A percentile compares a stretch with the other conserved stretches of the same genome.
These are phyloP conservation scores for Andrena fulva DNA, from an alignment of 2,888 invertebrate species.

Conservation along the genomic window DNA sequence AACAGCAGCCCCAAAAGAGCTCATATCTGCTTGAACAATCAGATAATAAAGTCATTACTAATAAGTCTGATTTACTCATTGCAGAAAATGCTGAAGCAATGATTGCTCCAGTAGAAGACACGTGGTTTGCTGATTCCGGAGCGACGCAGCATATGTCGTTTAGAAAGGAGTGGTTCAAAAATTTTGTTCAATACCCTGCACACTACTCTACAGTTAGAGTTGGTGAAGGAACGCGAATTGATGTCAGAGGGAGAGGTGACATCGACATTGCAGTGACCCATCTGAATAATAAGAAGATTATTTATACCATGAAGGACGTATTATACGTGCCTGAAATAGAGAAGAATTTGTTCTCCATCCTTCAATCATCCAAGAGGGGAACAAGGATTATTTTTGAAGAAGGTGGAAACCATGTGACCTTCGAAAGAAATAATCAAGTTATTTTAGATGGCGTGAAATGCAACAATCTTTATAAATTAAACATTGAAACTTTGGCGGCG, in stretches of 20 bases:
- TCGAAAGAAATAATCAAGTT: too few relatives aligned
- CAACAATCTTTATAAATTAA: neutral
- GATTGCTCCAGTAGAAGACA: too few relatives aligned
- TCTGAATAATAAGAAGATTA: neutral
- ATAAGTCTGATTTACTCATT: too few relatives aligned
- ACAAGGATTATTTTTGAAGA: neutral
- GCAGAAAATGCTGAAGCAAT: too few relatives aligned
- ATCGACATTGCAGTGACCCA: neutral
- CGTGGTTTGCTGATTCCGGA: slow-evolving; percentile 7
- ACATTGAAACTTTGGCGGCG: neutral
- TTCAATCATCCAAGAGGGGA: neutral
- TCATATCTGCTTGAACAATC: too few relatives aligned
- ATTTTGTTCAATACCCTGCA: too few relatives aligned
- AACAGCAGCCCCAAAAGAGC: neutral
- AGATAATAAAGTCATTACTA: too few relatives aligned
- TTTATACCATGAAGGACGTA: neutral
- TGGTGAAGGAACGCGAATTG: neutral
- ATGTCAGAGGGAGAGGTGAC: neutral
- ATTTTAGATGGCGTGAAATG: neutral
- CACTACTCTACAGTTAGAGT: neutral
- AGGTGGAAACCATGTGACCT: neutral
- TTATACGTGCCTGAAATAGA: neutral
- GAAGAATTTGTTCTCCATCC: neutral
- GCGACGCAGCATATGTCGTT: neutral
- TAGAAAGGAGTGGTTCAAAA: neutral